phyloP scores from a whole-genome alignment of 2,888 invertebrate genomes.

The Metallyticus violacea region DNA sequence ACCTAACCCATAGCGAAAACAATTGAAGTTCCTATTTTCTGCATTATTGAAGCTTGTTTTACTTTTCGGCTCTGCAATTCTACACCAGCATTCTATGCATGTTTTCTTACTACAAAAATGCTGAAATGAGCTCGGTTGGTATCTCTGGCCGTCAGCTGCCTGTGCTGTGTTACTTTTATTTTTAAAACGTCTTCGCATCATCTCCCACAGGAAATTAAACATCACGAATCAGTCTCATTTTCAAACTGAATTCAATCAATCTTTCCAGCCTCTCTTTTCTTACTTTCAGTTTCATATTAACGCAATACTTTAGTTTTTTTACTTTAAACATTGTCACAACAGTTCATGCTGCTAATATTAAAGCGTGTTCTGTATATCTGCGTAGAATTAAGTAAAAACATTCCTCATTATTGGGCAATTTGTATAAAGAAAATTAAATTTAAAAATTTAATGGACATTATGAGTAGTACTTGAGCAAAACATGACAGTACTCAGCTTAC shows the following conservation, averaged over 20 bases:
- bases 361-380: too few relatives aligned
- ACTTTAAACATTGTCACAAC: neutral
- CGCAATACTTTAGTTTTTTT: neutral
- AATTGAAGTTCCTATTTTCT: too few relatives aligned
- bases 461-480: too few relatives aligned
- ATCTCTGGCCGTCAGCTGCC: neutral
- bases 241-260: neutral
- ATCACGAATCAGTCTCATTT: neutral
- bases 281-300: neutral
- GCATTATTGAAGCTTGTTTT: too few relatives aligned
- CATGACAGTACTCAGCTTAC: too few relatives aligned
- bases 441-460: neutral
- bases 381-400: neutral
- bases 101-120: neutral
- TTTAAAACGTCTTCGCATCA: neutral
- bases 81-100: neutral
- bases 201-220: conserved; percentile 11
- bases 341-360: neutral
- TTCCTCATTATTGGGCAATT: neutral
- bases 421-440: neutral
- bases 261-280: neutral
- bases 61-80: too few relatives aligned
- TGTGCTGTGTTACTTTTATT: neutral
- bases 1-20: too few relatives aligned
- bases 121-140: neutral